Evolutionary conservation across 1,140 invertebrate genomes (phyloP).

Genomic region (Pseudomyrmex dendroicus): DNA sequence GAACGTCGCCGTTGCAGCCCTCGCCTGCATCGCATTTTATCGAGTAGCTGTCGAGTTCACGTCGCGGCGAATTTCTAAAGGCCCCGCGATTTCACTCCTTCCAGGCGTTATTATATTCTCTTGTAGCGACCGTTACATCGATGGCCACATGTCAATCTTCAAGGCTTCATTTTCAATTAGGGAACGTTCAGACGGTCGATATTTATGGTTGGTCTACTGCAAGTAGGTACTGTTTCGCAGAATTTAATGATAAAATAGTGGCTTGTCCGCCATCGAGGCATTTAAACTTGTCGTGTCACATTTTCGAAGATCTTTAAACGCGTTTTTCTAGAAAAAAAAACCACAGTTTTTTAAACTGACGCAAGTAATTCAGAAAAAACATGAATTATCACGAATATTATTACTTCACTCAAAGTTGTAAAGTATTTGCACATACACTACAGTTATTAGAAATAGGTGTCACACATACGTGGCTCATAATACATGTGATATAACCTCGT

Average conservation of each 20-base stretch:
- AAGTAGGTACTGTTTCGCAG: not conserved
- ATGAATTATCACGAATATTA: too few relatives aligned
- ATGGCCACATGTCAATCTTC: constrained; percentile 23
- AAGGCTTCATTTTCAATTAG: constrained; percentile 45
- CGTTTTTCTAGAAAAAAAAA: too few relatives aligned
- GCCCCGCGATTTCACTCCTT: constrained; percentile 43
- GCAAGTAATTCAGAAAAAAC: too few relatives aligned
- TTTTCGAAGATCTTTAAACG: not conserved
- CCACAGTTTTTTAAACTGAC: too few relatives aligned
- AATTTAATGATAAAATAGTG: not conserved
- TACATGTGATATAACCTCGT: not conserved
- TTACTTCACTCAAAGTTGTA: too few relatives aligned
- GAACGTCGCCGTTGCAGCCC: constrained; percentile 41
- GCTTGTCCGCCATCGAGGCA: not conserved
- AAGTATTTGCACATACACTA: too few relatives aligned
- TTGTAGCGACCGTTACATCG: constrained; percentile 13
- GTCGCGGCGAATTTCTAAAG: constrained; percentile 54
- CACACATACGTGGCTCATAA: not conserved
- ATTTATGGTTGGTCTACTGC: constrained; percentile 8
- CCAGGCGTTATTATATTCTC: constrained; percentile 46
- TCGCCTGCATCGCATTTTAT: constrained; percentile 64
- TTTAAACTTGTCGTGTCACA: not conserved
- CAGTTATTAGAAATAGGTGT: not conserved
- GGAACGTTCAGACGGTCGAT: constrained; percentile 14
- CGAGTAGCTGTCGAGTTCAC: constrained; percentile 40